A percentile compares a stretch with the other conserved stretches of the same genome.
Conservation (phyloP, 2,113 vertebrate species). For the Columbina picui region DNA sequence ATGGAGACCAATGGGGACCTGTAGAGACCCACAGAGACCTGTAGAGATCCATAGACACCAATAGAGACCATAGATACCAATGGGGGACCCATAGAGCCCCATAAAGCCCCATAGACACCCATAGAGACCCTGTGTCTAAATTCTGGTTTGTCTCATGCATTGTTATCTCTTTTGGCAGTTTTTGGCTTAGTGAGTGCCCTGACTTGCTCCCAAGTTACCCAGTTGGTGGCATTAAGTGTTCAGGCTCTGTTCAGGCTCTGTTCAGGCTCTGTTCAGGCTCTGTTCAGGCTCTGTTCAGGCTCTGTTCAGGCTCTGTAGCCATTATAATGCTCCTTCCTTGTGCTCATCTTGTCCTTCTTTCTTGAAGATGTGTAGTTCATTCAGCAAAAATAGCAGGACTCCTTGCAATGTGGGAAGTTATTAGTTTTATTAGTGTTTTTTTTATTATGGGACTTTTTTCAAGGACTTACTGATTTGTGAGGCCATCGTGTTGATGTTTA, state of each 20-base stretch:
- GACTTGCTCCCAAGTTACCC: background rate
- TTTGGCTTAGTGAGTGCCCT: background rate
- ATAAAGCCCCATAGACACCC: too few species aligned
- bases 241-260: background rate
- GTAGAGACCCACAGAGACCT: too few species aligned
- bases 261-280: background rate
- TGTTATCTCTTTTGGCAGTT: background rate
- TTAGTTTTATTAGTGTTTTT: background rate
- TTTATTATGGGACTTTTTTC: background rate
- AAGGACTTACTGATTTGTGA: background rate
- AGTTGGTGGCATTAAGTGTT: background rate
- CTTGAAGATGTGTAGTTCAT: background rate
- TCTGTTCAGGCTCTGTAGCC: background rate
- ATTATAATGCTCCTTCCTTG: background rate
- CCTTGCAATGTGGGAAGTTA: background rate
- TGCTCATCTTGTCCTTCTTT: background rate
- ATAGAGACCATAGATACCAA: too few species aligned
- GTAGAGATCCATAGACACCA: too few species aligned
- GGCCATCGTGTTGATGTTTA: accelerated
- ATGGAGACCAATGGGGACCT: too few species aligned
- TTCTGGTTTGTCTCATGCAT: background rate
- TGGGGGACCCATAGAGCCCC: too few species aligned
- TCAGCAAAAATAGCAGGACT: background rate
- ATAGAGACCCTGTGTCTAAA: too few species aligned
- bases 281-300: background rate